phyloP scores from a whole-genome alignment of 2,888 invertebrate species.

The Slavum lentiscoides region DNA sequence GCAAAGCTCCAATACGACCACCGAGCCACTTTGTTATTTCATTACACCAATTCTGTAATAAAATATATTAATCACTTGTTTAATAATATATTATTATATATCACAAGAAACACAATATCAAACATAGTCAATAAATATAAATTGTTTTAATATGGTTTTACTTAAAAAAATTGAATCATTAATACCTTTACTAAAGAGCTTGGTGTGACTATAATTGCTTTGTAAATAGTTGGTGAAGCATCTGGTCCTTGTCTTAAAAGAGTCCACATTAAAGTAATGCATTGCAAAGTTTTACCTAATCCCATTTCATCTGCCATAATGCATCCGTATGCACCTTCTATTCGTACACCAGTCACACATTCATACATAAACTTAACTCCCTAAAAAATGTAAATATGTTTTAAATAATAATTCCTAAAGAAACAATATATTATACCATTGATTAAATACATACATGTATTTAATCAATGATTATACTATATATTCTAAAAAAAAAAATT shows the following conservation, averaged over 20 bases:
- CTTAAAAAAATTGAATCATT: neutral
- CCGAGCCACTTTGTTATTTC: constrained; percentile 97
- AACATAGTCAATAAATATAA: neutral
- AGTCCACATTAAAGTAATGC: constrained; percentile 95
- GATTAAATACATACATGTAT: too few relatives aligned
- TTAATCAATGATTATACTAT: too few relatives aligned
- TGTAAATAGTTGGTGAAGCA: constrained; percentile 84
- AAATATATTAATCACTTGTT: constrained; percentile 28
- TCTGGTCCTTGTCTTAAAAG: constrained; percentile 90
- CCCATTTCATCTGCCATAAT: constrained; percentile 99
- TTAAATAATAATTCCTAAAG: neutral
- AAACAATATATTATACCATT: too few relatives aligned
- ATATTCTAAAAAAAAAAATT: too few relatives aligned
- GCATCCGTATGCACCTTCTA: constrained; percentile 85
- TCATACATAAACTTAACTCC: constrained; percentile 99
- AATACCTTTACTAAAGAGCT: constrained; percentile 88
- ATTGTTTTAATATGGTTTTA: neutral
- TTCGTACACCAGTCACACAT: constrained; percentile 91
- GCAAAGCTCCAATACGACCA: constrained; percentile 76
- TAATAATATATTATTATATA: neutral
- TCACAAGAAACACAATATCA: neutral
- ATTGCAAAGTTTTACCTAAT: constrained; percentile 95
- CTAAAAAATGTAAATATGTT: constrained; percentile 58
- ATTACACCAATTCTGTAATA: constrained; percentile 87
- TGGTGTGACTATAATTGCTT: constrained; percentile 94